A percentile compares a stretch with the other conserved stretches of the same genome.
Conservation (phyloP, 2,113 vertebrate genomes). For the Macquaria ambigua region DNA sequence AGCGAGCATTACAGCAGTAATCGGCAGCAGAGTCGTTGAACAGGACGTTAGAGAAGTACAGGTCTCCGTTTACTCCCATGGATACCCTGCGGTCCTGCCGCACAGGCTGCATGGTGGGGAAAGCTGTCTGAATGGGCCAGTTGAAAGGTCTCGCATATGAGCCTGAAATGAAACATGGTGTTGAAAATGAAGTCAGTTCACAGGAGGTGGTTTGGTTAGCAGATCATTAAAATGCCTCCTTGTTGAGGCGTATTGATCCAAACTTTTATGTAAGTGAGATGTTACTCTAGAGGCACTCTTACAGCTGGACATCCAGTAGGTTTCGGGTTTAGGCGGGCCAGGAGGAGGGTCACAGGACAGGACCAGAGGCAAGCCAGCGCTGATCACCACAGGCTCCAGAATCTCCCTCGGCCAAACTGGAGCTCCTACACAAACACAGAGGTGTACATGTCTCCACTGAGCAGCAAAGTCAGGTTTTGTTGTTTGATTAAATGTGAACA, state of each 20-base stretch:
- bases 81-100: slow-evolving; percentile 94
- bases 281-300: slow-evolving; percentile 47
- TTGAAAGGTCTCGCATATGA: slow-evolving; percentile 80
- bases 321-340: slow-evolving; percentile 92
- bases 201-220: neutral
- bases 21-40: slow-evolving; percentile 90
- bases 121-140: slow-evolving; percentile 80
- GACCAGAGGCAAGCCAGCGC: slow-evolving; percentile 90
- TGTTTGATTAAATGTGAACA: neutral
- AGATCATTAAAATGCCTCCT: neutral
- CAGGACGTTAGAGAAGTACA: slow-evolving; percentile 95
- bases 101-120: slow-evolving; percentile 92
- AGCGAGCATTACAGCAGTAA: slow-evolving; percentile 97
- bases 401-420: slow-evolving; percentile 97
- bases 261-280: neutral
- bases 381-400: slow-evolving; percentile 93
- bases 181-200: neutral
- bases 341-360: slow-evolving; percentile 94
- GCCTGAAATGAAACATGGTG: slow-evolving; percentile 57
- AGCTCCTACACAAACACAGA: slow-evolving; percentile 85
- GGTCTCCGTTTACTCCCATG: slow-evolving; percentile 93
- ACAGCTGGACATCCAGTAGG: slow-evolving; percentile 99
- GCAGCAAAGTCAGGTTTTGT: neutral
- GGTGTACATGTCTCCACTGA: neutral
- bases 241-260: neutral